phyloP scores from a whole-genome alignment of 2,888 invertebrate species.

The Drosophila siamana region DNA sequence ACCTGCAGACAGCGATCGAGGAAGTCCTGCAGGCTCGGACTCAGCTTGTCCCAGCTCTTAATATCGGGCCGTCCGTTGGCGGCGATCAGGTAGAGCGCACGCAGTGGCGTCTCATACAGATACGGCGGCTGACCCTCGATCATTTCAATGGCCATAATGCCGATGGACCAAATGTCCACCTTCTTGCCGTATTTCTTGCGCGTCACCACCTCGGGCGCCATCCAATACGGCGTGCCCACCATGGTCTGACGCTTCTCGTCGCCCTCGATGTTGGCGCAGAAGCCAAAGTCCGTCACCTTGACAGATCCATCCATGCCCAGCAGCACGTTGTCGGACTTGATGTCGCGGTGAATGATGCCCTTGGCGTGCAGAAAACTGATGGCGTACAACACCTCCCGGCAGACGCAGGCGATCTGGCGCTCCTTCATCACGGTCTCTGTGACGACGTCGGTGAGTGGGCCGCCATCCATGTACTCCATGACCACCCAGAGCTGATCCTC shows the following conservation, averaged over 20 bases:
- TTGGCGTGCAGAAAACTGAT: slow-evolving; percentile 95
- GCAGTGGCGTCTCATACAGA: slow-evolving; percentile 95
- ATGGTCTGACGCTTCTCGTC: slow-evolving; percentile 98
- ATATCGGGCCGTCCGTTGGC: slow-evolving; percentile 97
- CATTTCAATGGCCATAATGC: slow-evolving; percentile 98
- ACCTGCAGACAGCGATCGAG: slow-evolving; percentile 96
- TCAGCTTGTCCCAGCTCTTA: slow-evolving; percentile 92
- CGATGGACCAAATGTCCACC: slow-evolving; percentile 97
- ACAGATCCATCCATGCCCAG: slow-evolving; percentile 96
- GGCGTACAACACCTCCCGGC: slow-evolving; percentile 94
- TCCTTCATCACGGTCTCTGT: slow-evolving; percentile 99
- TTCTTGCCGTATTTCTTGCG: slow-evolving; percentile 97
- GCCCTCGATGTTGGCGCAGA: slow-evolving; percentile 97
- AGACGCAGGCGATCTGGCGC: slow-evolving; percentile 97
- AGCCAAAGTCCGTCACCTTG: slow-evolving; percentile 98
- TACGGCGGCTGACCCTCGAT: slow-evolving; percentile 99
- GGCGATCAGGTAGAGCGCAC: slow-evolving; percentile 97
- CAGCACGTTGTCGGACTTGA: slow-evolving; percentile 98
- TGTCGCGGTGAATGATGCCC: slow-evolving; percentile 97
- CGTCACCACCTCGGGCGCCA: slow-evolving; percentile 98
- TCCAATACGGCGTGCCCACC: slow-evolving; percentile 99
- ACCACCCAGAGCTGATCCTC: slow-evolving; percentile 98
- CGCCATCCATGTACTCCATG: slow-evolving; percentile 98
- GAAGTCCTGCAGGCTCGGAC: slow-evolving; percentile 92
- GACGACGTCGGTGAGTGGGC: slow-evolving; percentile 98